A percentile compares a stretch with the other conserved stretches of the same genome.
Evolutionary conservation across 2,797 vertebrate species (phyloP).

Genomic region (Clarias laeviceps): DNA sequence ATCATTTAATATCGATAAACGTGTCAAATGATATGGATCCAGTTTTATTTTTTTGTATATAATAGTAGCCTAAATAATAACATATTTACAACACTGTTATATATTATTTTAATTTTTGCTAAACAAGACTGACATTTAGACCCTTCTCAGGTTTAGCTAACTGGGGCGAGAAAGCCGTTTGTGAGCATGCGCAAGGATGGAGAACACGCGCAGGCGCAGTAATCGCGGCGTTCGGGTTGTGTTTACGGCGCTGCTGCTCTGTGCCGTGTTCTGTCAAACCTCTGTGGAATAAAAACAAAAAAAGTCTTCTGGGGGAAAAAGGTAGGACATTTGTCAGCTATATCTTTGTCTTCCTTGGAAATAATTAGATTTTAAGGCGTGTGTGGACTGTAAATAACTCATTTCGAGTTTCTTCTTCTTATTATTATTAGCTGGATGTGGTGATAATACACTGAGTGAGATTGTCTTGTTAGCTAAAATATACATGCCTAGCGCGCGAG

Average conservation of each 20-base stretch:
- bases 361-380: background rate
- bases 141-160: background rate
- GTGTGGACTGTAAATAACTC: background rate
- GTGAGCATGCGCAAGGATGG: background rate
- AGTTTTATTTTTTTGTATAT: background rate
- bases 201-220: constrained; percentile 67
- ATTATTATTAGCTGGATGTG: background rate
- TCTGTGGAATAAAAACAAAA: constrained; percentile 65
- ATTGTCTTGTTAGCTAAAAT: background rate
- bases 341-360: background rate
- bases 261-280: constrained; percentile 72
- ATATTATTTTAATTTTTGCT: no score
- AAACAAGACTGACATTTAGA: background rate
- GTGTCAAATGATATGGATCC: no score
- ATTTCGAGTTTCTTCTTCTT: background rate
- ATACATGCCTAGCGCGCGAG: constrained; percentile 9
- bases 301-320: constrained; percentile 59
- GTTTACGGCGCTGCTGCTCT: constrained; percentile 78
- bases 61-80: no score
- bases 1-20: background rate
- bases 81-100: background rate
- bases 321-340: constrained; percentile 63
- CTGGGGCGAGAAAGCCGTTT: background rate
- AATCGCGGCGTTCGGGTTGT: constrained; percentile 70
- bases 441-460: background rate